Base-by-base conservation (phyloP, 2,113 vertebrate species). In the Otocyon megalotis region DNA sequence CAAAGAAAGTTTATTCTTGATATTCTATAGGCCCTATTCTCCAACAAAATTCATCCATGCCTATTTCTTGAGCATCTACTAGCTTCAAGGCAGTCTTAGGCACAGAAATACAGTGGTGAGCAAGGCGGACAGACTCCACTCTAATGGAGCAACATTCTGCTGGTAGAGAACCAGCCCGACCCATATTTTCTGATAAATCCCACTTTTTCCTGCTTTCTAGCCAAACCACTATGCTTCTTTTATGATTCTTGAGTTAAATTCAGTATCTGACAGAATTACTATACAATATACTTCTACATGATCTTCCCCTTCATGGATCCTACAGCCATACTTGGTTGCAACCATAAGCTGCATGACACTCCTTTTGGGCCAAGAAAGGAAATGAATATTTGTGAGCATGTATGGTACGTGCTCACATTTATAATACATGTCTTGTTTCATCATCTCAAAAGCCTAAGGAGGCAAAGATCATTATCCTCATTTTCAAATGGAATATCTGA, bases 401-500 rank as follows among this genome's bases (percentile, higher is more conserved):
- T 62, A 28, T 15, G 48, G 7, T 32, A 22, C 9, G 0, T 19
- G 4, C 28, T 56, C 9, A 9, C 22, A 24, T 48, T 71, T 63
- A 53, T 30, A 87, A 37, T 13, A 14, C 72, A 10, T 2, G 0
- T 81, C 77, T 77, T 8, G 10, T 54, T 87, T 81, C 69, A 82
- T 32, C n/a, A 80, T 60, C 63, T 15, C n/a, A 79, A 37, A 81
- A 87, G n/a, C 37, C 67, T 48, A 84, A 86, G n/a, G 1, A 87
- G 16, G 6, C 5, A 19, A 74, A 87, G 14, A 4, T n/a, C 86
- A 13, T 82, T 22, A 60, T 62, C 20, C 11, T 54, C 26, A 30
- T 60, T 80, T 87, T 92, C 65, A 67, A 58, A 84, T 32, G 32
- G 93, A 85, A 77, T 54, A 54, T 50, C n/a, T 60, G n/a, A 50